Conservation (phyloP, 2,113 vertebrate species). For the Emydocephalus ijimae region DNA sequence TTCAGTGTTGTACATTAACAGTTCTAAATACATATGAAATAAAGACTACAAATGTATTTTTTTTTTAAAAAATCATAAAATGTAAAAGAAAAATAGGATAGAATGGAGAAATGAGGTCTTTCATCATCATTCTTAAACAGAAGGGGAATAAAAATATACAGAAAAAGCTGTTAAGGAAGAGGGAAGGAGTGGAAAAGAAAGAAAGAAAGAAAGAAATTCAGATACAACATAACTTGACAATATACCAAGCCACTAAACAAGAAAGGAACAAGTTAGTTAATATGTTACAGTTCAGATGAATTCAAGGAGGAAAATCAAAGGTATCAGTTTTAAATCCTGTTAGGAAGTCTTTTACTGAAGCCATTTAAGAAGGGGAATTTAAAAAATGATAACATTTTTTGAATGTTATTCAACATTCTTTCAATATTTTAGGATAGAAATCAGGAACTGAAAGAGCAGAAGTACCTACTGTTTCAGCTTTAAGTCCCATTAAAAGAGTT, state of each 20-base stretch:
- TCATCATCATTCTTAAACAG: background rate
- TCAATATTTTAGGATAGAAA: background rate
- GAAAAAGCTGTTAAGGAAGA: background rate
- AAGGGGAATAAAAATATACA: background rate
- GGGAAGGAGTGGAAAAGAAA: background rate
- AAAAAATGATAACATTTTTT: background rate
- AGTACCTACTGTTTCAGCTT: background rate
- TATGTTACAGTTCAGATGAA: background rate
- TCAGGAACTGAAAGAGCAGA: background rate
- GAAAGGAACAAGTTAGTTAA: background rate
- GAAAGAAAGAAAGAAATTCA: background rate
- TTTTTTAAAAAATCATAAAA: background rate
- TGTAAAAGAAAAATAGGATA: background rate
- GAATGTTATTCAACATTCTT: background rate
- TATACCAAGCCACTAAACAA: background rate
- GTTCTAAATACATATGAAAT: background rate
- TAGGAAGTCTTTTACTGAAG: background rate
- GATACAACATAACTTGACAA: background rate
- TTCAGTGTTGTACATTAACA: background rate
- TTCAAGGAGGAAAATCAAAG: background rate
- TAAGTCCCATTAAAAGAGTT: background rate
- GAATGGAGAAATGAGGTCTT: background rate
- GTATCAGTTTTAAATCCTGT: background rate
- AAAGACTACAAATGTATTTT: background rate
- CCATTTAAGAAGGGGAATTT: background rate